Evolutionary conservation across 2,113 vertebrate species (phyloP).

Genomic region (Sardina pilchardus): DNA sequence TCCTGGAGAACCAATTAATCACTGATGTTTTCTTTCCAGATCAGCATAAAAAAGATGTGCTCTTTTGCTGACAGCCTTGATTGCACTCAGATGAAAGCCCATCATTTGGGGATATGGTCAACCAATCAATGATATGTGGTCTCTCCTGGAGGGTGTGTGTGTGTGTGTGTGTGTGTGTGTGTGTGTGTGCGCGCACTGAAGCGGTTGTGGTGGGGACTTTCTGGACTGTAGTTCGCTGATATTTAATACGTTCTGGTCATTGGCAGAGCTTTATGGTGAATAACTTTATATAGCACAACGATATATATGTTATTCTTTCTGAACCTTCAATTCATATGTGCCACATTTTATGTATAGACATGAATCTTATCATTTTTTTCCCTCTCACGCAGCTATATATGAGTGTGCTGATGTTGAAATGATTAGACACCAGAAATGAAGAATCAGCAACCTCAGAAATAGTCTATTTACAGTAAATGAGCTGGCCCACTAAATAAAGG

Average conservation of each 20-base stretch:
- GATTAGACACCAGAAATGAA: neutral
- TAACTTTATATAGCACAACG: constrained; percentile 30
- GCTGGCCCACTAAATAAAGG: constrained; percentile 4
- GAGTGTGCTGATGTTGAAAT: neutral
- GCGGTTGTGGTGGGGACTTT: constrained; percentile 27
- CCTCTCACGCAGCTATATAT: neutral
- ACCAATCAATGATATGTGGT: constrained; percentile 53
- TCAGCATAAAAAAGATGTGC: neutral
- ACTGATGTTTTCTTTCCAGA: constrained; percentile 20
- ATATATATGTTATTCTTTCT: constrained; percentile 7
- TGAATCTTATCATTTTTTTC: constrained; percentile 12
- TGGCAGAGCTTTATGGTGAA: constrained; percentile 1
- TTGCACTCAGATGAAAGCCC: constrained; percentile 6
- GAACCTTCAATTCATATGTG: constrained; percentile 4
- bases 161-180: neutral
- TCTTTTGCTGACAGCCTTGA: constrained; percentile 23
- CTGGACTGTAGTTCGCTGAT: neutral
- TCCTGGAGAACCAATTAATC: constrained; percentile 13
- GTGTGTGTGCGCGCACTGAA: neutral
- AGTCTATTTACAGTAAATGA: constrained; percentile 12
- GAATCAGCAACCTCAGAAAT: constrained; percentile 10
- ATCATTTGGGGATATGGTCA: constrained; percentile 40
- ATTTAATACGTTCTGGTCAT: neutral
- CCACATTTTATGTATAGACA: neutral
- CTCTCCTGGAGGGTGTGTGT: constrained; percentile 22